Evolutionary conservation across 23 tunicate species (phyloP), one percentile per base, ranked within the genome.

Genomic region (Trididemnum miniatum): DNA sequence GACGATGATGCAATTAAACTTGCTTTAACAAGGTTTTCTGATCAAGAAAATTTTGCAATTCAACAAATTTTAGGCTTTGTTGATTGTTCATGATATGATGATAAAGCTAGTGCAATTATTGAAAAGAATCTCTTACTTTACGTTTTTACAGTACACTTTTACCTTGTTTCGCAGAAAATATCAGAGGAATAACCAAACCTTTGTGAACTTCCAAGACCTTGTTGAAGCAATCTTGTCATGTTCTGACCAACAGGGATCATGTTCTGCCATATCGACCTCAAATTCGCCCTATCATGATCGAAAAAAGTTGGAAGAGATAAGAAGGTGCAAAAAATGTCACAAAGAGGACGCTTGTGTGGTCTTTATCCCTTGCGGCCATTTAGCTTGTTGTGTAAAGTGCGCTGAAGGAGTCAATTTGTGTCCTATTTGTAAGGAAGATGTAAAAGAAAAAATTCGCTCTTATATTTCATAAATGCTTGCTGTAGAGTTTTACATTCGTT

Each of bases 281-380:
- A 5, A 5, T 30, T 7, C 20, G 31, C n/a, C 20, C 31, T 18
- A 31, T n/a, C 5, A 54, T 3, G 83, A 85, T 30, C 67, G 77
- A 30, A 34, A 38, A 51, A 59, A 80, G 9, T 74, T 86, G 63
- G 90, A 86, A 35, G 80, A 79, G 31, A 20, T 65, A 54, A 49
- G 75, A 23, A 33, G 20, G 25, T 88, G 93, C 87, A 88, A 71
- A 75, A 51, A 40, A 34, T 88, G 93, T 30, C 77, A 67, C 72
- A 39, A 20, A 29, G 72, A 65, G 7, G 65, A 65, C 20, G 77
- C 93, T 35, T 38, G 63, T 27, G 62, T 88, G 38, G 93, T 88
- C 7, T 35, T 88, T 18, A 34, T 88, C 20, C 93, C 93, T 31
- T 88, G 93, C 34, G 93, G 93, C 0, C 93, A 88, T 62, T 49